phyloP scores from a whole-genome alignment of 2,113 vertebrate genomes.

The Dascyllus trimaculatus region DNA sequence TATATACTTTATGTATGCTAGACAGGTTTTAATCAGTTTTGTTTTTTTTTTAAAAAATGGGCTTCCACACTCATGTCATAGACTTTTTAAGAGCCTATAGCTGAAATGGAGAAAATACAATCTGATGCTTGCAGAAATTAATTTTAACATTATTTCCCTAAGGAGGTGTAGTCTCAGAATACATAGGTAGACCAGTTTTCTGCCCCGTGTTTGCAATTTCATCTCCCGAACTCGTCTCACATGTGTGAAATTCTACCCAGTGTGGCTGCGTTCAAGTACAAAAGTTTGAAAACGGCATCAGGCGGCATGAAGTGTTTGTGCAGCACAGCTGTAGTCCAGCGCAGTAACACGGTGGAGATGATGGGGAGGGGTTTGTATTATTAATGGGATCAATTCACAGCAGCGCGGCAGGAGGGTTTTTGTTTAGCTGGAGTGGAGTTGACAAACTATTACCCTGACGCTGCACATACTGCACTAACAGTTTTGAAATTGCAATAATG shows the following conservation, averaged over 20 bases:
- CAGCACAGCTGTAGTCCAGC: not conserved
- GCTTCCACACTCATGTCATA: not conserved
- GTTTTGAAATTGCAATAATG: not conserved
- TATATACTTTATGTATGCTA: too few relatives aligned
- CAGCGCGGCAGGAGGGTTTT: constrained; percentile 15
- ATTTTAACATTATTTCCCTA: not conserved
- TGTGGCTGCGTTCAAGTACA: not conserved
- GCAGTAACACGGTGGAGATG: not conserved
- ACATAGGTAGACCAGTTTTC: not conserved
- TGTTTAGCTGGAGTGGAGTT: constrained; percentile 7
- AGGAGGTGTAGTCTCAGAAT: not conserved
- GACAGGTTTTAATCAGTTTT: not conserved
- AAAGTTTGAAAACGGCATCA: not conserved
- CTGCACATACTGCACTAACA: not conserved
- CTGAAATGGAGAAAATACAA: too few relatives aligned
- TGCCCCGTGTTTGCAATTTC: not conserved
- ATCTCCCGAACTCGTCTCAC: not conserved
- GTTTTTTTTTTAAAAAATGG: not conserved
- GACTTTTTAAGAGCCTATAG: too few relatives aligned
- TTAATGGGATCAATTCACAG: constrained; percentile 29
- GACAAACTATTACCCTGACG: not conserved
- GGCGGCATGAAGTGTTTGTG: not conserved
- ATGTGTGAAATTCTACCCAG: not conserved
- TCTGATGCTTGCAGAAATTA: not conserved
- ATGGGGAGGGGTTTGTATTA: constrained; percentile 15